phyloP scores from a whole-genome alignment of 2,888 invertebrate species.

The Chironomus riparius region DNA sequence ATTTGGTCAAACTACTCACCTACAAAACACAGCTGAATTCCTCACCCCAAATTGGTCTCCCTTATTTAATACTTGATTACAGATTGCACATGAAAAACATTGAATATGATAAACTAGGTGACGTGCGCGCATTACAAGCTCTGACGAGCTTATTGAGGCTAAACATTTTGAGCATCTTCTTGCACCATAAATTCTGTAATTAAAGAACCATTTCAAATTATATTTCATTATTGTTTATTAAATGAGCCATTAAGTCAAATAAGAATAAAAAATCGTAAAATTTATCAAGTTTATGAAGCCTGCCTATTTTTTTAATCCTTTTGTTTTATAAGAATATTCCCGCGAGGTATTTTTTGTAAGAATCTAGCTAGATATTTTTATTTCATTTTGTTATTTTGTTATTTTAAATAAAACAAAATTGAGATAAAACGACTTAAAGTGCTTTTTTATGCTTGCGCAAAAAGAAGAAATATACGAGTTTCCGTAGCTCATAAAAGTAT shows the following conservation, averaged over 20 bases:
- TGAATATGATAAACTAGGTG: constrained; percentile 90
- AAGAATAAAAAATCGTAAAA: background rate
- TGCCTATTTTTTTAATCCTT: too few relatives aligned
- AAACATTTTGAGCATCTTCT: constrained; percentile 85
- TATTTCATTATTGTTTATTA: background rate
- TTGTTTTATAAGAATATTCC: too few relatives aligned
- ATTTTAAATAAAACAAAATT: too few relatives aligned
- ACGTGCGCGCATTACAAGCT: constrained; percentile 89
- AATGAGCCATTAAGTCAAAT: background rate
- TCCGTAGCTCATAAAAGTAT: background rate
- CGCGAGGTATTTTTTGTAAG: too few relatives aligned
- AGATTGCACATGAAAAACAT: constrained; percentile 88
- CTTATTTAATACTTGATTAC: constrained; percentile 76
- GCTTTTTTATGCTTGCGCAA: constrained; percentile 21
- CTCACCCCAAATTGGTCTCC: constrained; percentile 94
- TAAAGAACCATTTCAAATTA: constrained; percentile 30
- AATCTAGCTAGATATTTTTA: too few relatives aligned
- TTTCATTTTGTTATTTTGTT: too few relatives aligned
- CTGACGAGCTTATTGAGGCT: constrained; percentile 77
- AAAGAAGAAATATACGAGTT: background rate
- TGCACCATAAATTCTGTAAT: constrained; percentile 78
- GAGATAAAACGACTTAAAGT: background rate
- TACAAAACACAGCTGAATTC: constrained; percentile 80
- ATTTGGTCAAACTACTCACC: constrained; percentile 39
- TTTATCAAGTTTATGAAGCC: background rate